Evolutionary conservation across 1,140 invertebrate species (phyloP), one percentile per base, ranked within the genome.

Genomic region (Brachystomella parvula): DNA sequence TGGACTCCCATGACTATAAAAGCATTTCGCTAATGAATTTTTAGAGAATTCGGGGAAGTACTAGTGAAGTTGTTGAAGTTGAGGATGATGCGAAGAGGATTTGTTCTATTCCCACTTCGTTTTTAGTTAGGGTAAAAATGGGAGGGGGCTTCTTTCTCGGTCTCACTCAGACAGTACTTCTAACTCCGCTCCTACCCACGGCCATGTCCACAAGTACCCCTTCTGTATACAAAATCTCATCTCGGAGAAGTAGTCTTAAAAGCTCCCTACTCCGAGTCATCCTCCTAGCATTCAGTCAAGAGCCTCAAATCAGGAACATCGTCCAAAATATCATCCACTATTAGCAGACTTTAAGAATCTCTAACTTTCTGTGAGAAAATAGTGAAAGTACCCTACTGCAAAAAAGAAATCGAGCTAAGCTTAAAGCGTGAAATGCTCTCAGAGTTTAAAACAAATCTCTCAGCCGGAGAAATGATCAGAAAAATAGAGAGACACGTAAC

Each of bases 401-500:
- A n/a, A n/a, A n/a, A n/a, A n/a, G n/a, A n/a, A n/a, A n/a, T n/a
- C n/a, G n/a, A n/a, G n/a, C n/a, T n/a, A n/a, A n/a, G n/a, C n/a
- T n/a, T n/a, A n/a, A n/a, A n/a, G n/a, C n/a, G n/a, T n/a, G n/a
- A n/a, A n/a, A n/a, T n/a, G n/a, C n/a, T n/a, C n/a, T n/a, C n/a
- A n/a, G n/a, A n/a, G n/a, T n/a, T n/a, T n/a, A n/a, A n/a, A n/a
- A n/a, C n/a, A n/a, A n/a, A n/a, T n/a, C n/a, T n/a, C n/a, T n/a
- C n/a, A n/a, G n/a, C 39, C 19, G 39, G 39, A 9, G 39, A 44
- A 44, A 44, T 44, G 39, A 9, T 12, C 6, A 9, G 49, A 56
- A 56, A 59, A 59, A 59, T 59, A 29, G 21, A 59, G 49, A 53
- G 49, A 24, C 49, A n/a, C n/a, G n/a, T n/a, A n/a, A n/a, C 15